These are phyloP conservation scores for Drosophila parabipectinata DNA, from an alignment of 1,140 invertebrate genomes.

Conservation along the genomic window DNA sequence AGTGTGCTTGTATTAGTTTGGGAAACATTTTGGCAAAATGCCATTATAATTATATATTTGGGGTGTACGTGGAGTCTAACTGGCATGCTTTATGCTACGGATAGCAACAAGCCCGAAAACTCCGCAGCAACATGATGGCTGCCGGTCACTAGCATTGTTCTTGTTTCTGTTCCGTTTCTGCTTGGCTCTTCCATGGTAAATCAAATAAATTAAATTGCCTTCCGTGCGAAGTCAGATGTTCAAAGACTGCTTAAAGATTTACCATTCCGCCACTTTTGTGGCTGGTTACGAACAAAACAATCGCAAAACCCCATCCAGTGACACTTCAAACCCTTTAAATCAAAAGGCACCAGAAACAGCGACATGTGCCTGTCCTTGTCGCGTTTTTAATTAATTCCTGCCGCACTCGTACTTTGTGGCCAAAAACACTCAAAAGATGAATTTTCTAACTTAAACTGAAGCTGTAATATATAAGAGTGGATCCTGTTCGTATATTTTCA, in stretches of 20 bases:
- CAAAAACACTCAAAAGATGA: no score
- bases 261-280: not conserved
- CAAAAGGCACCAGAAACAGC: not conserved
- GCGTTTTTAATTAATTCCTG: not conserved
- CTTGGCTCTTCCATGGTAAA: slow-evolving; percentile 40
- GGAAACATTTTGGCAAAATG: slow-evolving; percentile 69
- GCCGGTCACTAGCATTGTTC: slow-evolving; percentile 13
- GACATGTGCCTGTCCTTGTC: not conserved
- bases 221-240: slow-evolving; percentile 37
- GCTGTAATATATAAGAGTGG: no score
- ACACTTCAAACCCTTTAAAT: not conserved
- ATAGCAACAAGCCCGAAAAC: slow-evolving; percentile 22
- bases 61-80: slow-evolving; percentile 28
- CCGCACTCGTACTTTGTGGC: no score
- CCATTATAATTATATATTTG: slow-evolving; percentile 76
- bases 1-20: slow-evolving; percentile 18
- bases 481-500: no score
- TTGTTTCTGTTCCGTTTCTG: slow-evolving; percentile 21
- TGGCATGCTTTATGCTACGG: slow-evolving; percentile 39
- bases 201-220: slow-evolving; percentile 66
- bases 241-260: not conserved
- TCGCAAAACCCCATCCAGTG: not conserved
- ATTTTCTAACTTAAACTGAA: no score
- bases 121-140: slow-evolving; percentile 4
- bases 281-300: not conserved